These are phyloP conservation scores for Acanthosepion pharaonis DNA, from an alignment of 2,888 invertebrate genomes.

Conservation along the genomic window DNA sequence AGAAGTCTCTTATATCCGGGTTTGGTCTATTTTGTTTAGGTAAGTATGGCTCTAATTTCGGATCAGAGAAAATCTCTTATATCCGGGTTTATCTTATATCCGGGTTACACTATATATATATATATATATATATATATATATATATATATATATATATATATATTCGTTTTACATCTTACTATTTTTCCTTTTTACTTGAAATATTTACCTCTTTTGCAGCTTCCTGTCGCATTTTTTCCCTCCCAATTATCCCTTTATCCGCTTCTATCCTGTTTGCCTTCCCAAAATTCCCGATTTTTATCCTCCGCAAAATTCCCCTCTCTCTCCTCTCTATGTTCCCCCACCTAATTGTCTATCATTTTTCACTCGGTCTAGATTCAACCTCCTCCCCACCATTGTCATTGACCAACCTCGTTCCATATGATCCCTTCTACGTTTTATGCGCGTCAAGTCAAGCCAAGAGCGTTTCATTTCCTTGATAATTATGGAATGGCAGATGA, in stretches of 20 bases:
- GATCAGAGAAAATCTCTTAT: too few relatives aligned
- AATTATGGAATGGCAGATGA: conserved; percentile 5
- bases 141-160: too few relatives aligned
- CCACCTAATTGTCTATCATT: neutral
- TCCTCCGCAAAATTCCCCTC: too few relatives aligned
- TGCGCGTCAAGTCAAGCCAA: neutral
- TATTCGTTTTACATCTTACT: too few relatives aligned
- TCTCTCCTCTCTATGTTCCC: neutral
- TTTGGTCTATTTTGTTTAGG: too few relatives aligned
- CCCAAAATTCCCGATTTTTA: neutral
- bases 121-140: too few relatives aligned
- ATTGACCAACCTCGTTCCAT: neutral
- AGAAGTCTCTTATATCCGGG: too few relatives aligned
- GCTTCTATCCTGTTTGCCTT: neutral
- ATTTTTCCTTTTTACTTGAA: too few relatives aligned
- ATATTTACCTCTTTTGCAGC: neutral
- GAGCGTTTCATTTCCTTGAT: conserved; percentile 5
- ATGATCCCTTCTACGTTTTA: neutral
- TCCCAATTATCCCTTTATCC: neutral
- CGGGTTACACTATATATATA: too few relatives aligned
- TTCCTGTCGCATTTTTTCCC: neutral
- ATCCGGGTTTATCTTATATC: too few relatives aligned
- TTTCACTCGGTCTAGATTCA: neutral
- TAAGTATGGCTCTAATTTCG: too few relatives aligned
- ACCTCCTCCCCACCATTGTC: neutral